Percentiles rank a stretch among this genome's conserved stretches.
These are phyloP conservation scores for Machimus atricapillus DNA, from an alignment of 2,888 invertebrate genomes.

Conservation along the genomic window DNA sequence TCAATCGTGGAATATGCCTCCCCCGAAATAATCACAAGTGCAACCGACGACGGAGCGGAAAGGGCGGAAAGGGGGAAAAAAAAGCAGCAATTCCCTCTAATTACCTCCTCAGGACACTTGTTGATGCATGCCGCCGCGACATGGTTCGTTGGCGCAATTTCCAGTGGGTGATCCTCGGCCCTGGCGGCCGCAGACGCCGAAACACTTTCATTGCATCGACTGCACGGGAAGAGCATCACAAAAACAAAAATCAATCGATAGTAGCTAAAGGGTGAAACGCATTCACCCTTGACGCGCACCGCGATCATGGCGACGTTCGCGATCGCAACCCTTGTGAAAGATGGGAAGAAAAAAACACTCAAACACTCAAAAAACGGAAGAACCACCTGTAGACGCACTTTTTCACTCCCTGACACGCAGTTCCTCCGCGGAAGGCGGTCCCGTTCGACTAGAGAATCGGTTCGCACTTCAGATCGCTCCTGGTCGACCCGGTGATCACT, in stretches of 20 bases:
- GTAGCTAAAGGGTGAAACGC: neutral
- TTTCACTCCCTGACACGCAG: neutral
- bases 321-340: neutral
- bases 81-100: neutral
- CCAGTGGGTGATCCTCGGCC: conserved; percentile 38
- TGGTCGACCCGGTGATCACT: neutral
- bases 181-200: neutral
- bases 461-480: neutral
- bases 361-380: neutral
- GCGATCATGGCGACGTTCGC: neutral
- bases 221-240: neutral
- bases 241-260: neutral
- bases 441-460: neutral
- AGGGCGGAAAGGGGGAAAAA: neutral
- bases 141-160: conserved; percentile 44
- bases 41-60: neutral
- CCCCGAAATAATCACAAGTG: neutral
- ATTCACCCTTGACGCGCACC: neutral
- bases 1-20: conserved; percentile 11
- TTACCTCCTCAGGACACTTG: conserved; percentile 48
- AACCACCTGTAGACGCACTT: conserved; percentile 9
- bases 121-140: conserved; percentile 45
- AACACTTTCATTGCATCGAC: neutral
- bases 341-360: neutral
- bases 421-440: neutral